Evolutionary conservation across 2,113 vertebrate genomes (phyloP).

Genomic region (Grammomys dolichurus): DNA sequence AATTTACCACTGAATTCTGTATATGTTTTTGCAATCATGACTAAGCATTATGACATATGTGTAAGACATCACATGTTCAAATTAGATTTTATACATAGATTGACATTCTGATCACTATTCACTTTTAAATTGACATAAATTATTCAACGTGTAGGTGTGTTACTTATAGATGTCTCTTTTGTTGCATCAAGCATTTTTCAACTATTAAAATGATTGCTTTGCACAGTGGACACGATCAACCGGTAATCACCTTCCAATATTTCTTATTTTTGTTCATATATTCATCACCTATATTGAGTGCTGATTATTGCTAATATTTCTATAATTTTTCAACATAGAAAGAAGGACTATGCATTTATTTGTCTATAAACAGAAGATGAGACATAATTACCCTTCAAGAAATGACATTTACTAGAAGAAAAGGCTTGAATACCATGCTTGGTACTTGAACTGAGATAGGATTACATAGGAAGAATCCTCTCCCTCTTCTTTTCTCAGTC

Average conservation of each 20-base stretch:
- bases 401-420: background rate
- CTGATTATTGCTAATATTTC: slow-evolving; percentile 8
- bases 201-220: background rate
- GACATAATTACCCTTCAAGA: background rate
- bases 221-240: slow-evolving; percentile 5
- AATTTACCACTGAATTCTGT: slow-evolving; percentile 52
- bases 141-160: background rate
- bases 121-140: slow-evolving; percentile 18
- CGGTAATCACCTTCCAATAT: background rate
- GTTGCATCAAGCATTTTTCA: background rate
- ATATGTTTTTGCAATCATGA: background rate
- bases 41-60: slow-evolving; percentile 30
- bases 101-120: slow-evolving; percentile 4
- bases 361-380: no score
- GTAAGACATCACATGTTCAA: slow-evolving; percentile 52
- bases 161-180: background rate
- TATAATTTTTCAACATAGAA: background rate
- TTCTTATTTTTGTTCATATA: background rate
- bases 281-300: background rate
- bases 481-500: background rate
- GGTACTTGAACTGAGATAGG: background rate
- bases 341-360: no score
- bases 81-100: slow-evolving; percentile 32
- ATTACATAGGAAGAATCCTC: background rate
- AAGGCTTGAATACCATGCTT: background rate